Percentiles rank a stretch among this genome's conserved stretches.
Conservation (phyloP, 2,113 vertebrate species). For the Scolopax mira region DNA sequence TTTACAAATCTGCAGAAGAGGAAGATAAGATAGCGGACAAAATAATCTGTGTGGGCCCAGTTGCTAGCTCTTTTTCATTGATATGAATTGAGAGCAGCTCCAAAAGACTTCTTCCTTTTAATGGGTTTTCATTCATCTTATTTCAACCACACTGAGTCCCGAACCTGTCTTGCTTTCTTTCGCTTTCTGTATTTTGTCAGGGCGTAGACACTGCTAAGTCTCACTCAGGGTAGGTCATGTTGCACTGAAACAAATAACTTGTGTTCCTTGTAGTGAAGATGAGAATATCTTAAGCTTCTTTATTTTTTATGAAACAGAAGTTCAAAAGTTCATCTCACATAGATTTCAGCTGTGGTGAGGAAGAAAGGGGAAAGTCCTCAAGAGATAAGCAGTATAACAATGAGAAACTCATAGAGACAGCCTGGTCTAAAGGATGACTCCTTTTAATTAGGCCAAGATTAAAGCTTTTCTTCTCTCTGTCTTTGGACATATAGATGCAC, state of each 20-base stretch:
- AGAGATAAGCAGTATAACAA: slow-evolving; percentile 15
- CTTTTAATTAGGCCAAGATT: slow-evolving; percentile 25
- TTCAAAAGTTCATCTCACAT: slow-evolving; percentile 23
- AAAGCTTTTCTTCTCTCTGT: background rate
- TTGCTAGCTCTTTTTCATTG: background rate
- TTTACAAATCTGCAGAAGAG: background rate
- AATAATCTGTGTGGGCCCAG: background rate
- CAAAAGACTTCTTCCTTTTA: background rate
- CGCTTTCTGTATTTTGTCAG: background rate
- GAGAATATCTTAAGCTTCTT: slow-evolving; percentile 42
- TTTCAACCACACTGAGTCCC: background rate
- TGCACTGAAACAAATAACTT: slow-evolving; percentile 16
- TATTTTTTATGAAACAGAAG: slow-evolving; percentile 56
- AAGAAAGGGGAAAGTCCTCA: slow-evolving; percentile 14
- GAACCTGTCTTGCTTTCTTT: background rate
- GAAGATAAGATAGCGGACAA: background rate
- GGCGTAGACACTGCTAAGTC: background rate
- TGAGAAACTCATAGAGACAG: slow-evolving; percentile 5
- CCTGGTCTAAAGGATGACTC: background rate
- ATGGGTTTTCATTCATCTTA: background rate
- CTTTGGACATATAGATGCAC: background rate
- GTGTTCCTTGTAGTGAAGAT: slow-evolving; percentile 11
- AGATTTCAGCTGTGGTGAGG: background rate
- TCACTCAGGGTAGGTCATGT: background rate
- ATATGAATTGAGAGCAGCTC: background rate